Evolutionary conservation across 2,113 vertebrate species (phyloP).

Genomic region (Coregonus clupeaformis): DNA sequence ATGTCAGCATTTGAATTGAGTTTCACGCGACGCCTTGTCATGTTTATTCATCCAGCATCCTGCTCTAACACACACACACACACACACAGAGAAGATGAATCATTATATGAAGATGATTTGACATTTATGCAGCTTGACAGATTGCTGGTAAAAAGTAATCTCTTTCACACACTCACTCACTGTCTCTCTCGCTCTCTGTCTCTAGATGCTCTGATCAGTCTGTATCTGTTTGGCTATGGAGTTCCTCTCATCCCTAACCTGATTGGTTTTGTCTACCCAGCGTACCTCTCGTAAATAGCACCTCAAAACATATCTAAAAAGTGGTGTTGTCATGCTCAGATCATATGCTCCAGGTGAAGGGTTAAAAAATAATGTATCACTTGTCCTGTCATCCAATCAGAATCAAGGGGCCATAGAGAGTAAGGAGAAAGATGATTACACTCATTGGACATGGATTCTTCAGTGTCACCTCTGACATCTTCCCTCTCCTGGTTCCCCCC

Average conservation of each 20-base stretch:
- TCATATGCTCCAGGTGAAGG: too few species aligned
- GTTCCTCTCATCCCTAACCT: slow-evolving; percentile 91
- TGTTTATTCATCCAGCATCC: slow-evolving; percentile 43
- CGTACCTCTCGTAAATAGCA: slow-evolving; percentile 92
- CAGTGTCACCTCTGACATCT: slow-evolving; percentile 87
- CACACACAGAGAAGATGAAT: too few species aligned
- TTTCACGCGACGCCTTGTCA: slow-evolving; percentile 42
- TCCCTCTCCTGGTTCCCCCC: slow-evolving; percentile 96
- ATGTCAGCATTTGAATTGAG: slow-evolving; percentile 36
- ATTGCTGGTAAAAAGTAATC: too few species aligned
- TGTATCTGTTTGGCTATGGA: slow-evolving; percentile 91
- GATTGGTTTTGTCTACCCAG: slow-evolving; percentile 91
- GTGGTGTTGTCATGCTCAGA: too few species aligned
- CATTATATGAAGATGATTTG: too few species aligned
- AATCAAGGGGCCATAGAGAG: slow-evolving; percentile 96
- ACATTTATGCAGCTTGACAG: too few species aligned
- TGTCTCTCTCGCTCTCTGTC: too few species aligned
- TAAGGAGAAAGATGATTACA: slow-evolving; percentile 85
- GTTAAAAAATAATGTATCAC: too few species aligned
- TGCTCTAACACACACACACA: too few species aligned
- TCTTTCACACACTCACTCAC: too few species aligned
- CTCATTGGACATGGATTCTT: slow-evolving; percentile 90
- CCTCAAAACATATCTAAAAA: neutral
- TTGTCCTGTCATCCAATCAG: slow-evolving; percentile 59
- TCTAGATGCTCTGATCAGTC: slow-evolving; percentile 76